Percentiles rank a stretch among this genome's conserved stretches.
phyloP scores from a whole-genome alignment of 2,888 invertebrate species.

The Thyatira batis region DNA sequence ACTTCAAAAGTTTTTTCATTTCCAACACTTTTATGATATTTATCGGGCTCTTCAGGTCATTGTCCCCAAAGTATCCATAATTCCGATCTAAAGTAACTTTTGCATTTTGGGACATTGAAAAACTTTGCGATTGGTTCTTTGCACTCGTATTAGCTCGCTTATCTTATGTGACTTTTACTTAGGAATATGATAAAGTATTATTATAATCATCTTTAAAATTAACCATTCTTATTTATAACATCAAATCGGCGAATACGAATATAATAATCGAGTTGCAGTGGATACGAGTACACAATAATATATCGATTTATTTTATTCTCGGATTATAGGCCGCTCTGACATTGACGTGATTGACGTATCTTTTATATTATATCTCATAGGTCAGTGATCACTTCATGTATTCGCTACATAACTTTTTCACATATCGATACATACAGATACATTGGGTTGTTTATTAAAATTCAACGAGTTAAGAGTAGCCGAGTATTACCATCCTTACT shows the following conservation, averaged over 20 bases:
- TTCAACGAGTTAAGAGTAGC: no score
- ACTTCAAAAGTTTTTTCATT: no score
- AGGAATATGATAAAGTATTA: neutral
- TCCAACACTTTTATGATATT: no score
- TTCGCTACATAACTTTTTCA: no score
- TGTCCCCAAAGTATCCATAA: neutral
- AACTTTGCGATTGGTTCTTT: neutral
- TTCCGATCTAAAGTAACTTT: neutral
- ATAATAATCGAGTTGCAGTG: neutral
- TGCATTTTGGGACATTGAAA: neutral
- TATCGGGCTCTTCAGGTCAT: neutral
- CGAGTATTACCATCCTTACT: no score
- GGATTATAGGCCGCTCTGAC: neutral
- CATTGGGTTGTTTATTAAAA: no score
- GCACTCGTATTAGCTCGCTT: neutral
- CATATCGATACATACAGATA: no score
- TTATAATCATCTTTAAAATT: no score
- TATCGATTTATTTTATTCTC: constrained; percentile 9
- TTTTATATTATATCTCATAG: neutral
- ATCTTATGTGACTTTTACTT: neutral
- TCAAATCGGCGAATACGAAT: no score
- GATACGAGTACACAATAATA: constrained; percentile 5
- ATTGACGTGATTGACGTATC: no score
- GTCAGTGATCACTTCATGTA: neutral
- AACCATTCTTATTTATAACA: no score